Evolutionary conservation across 2,113 vertebrate genomes (phyloP).

Genomic region (Guaruba guarouba): DNA sequence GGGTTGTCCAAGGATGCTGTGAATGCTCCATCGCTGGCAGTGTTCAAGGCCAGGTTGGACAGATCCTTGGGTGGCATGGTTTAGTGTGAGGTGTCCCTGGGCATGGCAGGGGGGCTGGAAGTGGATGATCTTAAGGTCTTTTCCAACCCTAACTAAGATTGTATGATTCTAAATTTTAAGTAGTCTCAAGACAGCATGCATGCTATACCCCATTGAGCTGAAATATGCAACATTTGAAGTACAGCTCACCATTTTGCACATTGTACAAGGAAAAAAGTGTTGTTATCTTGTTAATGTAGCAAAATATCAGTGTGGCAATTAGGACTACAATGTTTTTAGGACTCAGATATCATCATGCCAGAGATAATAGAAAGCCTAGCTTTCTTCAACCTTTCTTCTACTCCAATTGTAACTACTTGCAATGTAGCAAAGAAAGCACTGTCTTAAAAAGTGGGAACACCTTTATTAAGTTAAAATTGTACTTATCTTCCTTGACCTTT

Average conservation of each 20-base stretch:
- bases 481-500: constrained; percentile 40
- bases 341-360: background rate
- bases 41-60: too few species aligned
- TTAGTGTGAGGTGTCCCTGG: too few species aligned
- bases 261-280: background rate
- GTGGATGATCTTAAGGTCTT: too few species aligned
- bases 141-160: too few species aligned
- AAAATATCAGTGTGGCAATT: constrained; percentile 61
- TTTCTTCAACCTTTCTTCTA: background rate
- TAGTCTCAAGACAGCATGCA: background rate
- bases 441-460: background rate
- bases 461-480: constrained; percentile 18
- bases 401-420: background rate
- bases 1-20: too few species aligned
- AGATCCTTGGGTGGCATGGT: too few species aligned
- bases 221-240: background rate
- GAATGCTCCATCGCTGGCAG: fast-evolving
- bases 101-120: too few species aligned
- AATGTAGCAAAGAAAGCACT: background rate
- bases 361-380: constrained; percentile 6
- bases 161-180: background rate
- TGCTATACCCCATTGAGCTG: background rate
- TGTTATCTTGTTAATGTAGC: constrained; percentile 9
- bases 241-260: background rate
- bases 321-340: constrained; percentile 29